Evolutionary conservation across 1,140 invertebrate genomes (phyloP), one percentile per base, ranked within the genome.

Genomic region (Leucophenga varia): DNA sequence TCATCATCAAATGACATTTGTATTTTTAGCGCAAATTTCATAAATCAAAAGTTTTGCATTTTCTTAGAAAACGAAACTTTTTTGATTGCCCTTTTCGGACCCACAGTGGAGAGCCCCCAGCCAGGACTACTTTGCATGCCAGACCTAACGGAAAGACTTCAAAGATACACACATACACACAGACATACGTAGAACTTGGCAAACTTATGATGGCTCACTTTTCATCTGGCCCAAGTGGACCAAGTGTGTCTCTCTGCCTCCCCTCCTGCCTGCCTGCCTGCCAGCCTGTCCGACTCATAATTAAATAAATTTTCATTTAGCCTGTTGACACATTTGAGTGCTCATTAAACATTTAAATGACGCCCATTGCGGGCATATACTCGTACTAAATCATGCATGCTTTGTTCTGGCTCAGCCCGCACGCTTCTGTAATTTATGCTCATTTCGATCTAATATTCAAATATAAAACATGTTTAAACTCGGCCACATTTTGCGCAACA

Each of bases 221-320:
- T 52, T 59, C 55, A 58, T 35, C 35, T 17, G 20, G 9, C 12
- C 13, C 13, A 9, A 12, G 12, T 30, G 16, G 14, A 12, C 13
- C 12, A 8, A 50, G 18, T 54, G 30, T 21, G 32, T 51, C 12
- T 17, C 1, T 16, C 21, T 10, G n/a, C 44, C 12, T 16, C 37
- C 16, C 43, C 28, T 39, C 51, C 44, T 36, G 43, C 17, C 51
- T 46, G 57, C 44, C 12, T 16, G 41, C 16, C 43, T 28, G 43
- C 51, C 44, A 32, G 43, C 17, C 51, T 46, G 57, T 54, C 49
- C 47, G 40, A 57, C 52, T 56, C 47, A 57, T 65, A 65, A 65
- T 65, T 65, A 65, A 65, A 65, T 59, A 68, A 59, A 63, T 65
- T 65, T 57, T 49, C 63, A 65, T 59, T 67, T 67, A 59, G 63